Evolutionary conservation across 2,113 vertebrate genomes (phyloP), one percentile per base, ranked within the genome.

Genomic region (Bungarus multicinctus): DNA sequence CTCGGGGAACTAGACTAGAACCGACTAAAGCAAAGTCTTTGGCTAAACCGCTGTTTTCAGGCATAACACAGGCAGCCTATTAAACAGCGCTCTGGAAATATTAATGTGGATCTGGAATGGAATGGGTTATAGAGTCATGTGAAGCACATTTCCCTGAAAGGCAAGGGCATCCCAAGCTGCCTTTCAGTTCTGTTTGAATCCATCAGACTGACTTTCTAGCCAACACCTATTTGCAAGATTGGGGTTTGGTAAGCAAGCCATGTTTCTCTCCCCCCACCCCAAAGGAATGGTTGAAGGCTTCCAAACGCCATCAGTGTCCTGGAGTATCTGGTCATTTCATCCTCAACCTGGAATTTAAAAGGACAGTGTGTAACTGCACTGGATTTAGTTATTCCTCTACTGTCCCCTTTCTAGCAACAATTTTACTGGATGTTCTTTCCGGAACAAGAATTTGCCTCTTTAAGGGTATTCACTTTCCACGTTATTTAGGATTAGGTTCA

Each of bases 201-300:
- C 64, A n/a, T 5, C n/a, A 34, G 64, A 74, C n/a, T 74, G 47
- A 25, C 47, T 90, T 12, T 20, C 50, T 34, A 34, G 10, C 14
- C 30, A 52, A 81, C n/a, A 22, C 22, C 18, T 81, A 74, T 5
- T 12, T 90, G 23, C n/a, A 54, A 52, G 64, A 74, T 27, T 52
- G 1, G 34, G 34, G 74, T 81, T 81, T 20, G 34, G 18, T 22
- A 20, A 43, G 74, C 74, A 43, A 81, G 34, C 74, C 34, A 43
- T 0, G 14, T 53, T 54, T 5, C 0, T 2, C 12, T 0, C 2
- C 57, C 57, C 2, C 57, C 1, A 7, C 64, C 30, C 34, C 54
- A 2, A 30, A 55, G 5, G 45, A 88, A 39, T 25, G 14, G 20
- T 25, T 69, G 9, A 50, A 55, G 45, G 47, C 88, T 57, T 53